A percentile compares a stretch with the other conserved stretches of the same genome.
Conservation (phyloP, 2,888 invertebrate species). For the Chironomus tentans region DNA sequence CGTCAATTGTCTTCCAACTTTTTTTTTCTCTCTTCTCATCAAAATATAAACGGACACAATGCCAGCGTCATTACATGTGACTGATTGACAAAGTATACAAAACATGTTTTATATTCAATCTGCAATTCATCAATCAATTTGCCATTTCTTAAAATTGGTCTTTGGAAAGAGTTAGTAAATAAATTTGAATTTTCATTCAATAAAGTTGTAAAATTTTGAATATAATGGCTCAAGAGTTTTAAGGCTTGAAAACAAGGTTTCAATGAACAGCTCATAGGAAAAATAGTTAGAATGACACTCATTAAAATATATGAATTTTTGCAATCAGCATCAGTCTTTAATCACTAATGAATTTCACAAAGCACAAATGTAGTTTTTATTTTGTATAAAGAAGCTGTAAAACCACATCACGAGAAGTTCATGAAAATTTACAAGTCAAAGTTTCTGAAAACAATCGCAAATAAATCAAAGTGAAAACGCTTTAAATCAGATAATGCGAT, state of each 20-base stretch:
- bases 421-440: constrained; percentile 23
- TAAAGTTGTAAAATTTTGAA: too few relatives aligned
- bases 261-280: too few relatives aligned
- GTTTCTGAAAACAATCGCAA: constrained; percentile 17
- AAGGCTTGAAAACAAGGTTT: too few relatives aligned
- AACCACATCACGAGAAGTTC: background rate
- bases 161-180: background rate
- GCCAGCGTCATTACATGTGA: background rate
- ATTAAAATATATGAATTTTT: too few relatives aligned
- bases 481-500: constrained; percentile 27
- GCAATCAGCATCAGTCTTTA: too few relatives aligned
- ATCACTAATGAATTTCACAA: too few relatives aligned
- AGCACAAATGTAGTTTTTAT: too few relatives aligned
- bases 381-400: too few relatives aligned
- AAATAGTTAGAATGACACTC: too few relatives aligned
- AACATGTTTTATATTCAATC: background rate
- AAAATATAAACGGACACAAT: background rate
- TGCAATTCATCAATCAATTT: constrained; percentile 24
- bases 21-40: background rate
- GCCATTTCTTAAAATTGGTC: background rate
- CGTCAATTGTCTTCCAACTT: constrained; percentile 11
- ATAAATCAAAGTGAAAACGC: constrained; percentile 26
- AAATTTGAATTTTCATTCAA: constrained; percentile 1
- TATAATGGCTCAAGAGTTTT: too few relatives aligned
- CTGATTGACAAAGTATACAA: constrained; percentile 15